These are phyloP conservation scores for Oligia fasciuncula DNA, from an alignment of 2,888 invertebrate species.

Conservation along the genomic window DNA sequence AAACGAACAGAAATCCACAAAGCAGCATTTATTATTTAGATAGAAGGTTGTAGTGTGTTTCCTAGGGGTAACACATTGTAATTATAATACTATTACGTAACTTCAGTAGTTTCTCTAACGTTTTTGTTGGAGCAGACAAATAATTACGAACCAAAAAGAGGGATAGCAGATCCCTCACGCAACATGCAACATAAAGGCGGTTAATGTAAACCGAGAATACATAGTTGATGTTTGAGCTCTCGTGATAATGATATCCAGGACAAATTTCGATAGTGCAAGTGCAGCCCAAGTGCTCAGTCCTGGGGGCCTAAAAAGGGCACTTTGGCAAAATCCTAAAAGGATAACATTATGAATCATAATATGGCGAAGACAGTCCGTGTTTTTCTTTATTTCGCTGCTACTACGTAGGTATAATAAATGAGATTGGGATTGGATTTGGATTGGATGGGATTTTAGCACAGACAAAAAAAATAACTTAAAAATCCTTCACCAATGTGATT, in stretches of 20 bases:
- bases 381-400: too few relatives aligned
- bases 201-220: background rate
- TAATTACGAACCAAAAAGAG: background rate
- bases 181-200: background rate
- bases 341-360: too few relatives aligned
- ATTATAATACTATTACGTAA: background rate
- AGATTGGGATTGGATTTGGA: too few relatives aligned
- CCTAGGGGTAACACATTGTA: background rate
- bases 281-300: background rate
- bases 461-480: too few relatives aligned
- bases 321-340: too few relatives aligned
- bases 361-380: too few relatives aligned
- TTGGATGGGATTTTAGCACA: too few relatives aligned
- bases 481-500: too few relatives aligned
- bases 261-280: background rate
- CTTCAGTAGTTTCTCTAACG: background rate
- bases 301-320: too few relatives aligned
- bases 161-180: background rate
- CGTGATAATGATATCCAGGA: background rate
- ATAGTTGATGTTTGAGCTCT: background rate
- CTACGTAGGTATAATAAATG: too few relatives aligned
- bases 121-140: background rate
- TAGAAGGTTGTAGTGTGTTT: background rate
- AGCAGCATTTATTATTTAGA: slow-evolving; percentile 1
- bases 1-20: background rate